phyloP scores from a whole-genome alignment of 2,797 vertebrate species.

The Heterohyrax brucei region DNA sequence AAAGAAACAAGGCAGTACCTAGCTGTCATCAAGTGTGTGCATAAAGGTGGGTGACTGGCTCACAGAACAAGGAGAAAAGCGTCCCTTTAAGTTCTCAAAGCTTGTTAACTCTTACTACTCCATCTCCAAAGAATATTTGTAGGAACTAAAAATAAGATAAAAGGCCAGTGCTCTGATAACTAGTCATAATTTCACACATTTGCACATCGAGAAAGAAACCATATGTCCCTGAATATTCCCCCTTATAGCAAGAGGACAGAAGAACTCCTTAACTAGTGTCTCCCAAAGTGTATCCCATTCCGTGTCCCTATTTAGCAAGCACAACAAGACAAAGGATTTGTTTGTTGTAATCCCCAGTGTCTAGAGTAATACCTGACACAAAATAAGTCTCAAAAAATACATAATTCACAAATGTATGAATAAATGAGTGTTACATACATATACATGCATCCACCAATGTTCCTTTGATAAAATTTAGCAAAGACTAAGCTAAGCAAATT shows the following conservation, averaged over 20 bases:
- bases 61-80: background rate
- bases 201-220: background rate
- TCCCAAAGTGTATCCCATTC: background rate
- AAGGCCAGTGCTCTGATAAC: background rate
- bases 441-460: background rate
- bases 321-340: background rate
- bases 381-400: background rate
- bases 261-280: background rate
- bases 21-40: too few relatives aligned
- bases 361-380: background rate
- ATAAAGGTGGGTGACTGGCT: too few relatives aligned
- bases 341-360: background rate
- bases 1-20: background rate
- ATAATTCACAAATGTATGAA: background rate
- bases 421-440: background rate
- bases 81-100: background rate
- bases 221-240: background rate
- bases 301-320: background rate
- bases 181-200: too few relatives aligned
- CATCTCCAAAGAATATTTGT: background rate
- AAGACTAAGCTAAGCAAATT: background rate
- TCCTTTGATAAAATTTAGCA: background rate
- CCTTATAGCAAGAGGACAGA: background rate
- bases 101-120: background rate
- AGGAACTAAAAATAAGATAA: background rate